Evolutionary conservation across 2,113 vertebrate genomes (phyloP).

Genomic region (Dendropsophus ebraccatus): DNA sequence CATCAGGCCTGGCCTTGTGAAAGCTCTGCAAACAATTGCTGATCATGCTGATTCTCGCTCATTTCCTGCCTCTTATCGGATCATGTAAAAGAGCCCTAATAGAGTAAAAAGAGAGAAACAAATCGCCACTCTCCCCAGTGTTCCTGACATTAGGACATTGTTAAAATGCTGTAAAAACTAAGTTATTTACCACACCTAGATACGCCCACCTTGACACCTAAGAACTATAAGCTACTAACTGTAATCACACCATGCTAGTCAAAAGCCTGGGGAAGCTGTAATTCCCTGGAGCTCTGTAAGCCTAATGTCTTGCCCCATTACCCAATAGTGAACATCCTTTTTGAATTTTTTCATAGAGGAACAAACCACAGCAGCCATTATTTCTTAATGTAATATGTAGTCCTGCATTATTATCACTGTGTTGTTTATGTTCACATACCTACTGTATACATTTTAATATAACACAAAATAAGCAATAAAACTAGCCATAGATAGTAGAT

Average conservation of each 20-base stretch:
- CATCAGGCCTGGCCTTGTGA: too few species aligned
- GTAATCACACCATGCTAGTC: neutral
- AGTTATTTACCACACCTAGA: conserved; percentile 33
- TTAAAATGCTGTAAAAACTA: conserved; percentile 40
- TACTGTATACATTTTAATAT: too few species aligned
- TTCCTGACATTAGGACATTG: conserved; percentile 38
- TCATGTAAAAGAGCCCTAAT: conserved; percentile 31
- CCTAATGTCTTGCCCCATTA: neutral
- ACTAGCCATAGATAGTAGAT: neutral
- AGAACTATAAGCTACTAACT: conserved; percentile 2
- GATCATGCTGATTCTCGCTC: too few species aligned
- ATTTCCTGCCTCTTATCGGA: too few species aligned
- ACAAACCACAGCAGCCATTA: neutral
- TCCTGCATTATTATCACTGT: too few species aligned
- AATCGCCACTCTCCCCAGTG: conserved; percentile 6
- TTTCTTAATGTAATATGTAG: too few species aligned
- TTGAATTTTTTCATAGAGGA: neutral
- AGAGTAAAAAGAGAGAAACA: neutral
- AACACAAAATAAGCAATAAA: too few species aligned
- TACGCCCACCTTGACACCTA: conserved; percentile 27
- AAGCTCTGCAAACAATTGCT: too few species aligned
- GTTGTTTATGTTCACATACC: too few species aligned
- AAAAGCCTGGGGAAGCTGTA: conserved; percentile 9
- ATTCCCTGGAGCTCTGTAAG: neutral
- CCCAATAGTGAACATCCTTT: conserved; percentile 6